Percentiles rank a stretch among this genome's conserved stretches.
These are phyloP conservation scores for Teleiodes luculella DNA, from an alignment of 2,888 invertebrate species.

Conservation along the genomic window DNA sequence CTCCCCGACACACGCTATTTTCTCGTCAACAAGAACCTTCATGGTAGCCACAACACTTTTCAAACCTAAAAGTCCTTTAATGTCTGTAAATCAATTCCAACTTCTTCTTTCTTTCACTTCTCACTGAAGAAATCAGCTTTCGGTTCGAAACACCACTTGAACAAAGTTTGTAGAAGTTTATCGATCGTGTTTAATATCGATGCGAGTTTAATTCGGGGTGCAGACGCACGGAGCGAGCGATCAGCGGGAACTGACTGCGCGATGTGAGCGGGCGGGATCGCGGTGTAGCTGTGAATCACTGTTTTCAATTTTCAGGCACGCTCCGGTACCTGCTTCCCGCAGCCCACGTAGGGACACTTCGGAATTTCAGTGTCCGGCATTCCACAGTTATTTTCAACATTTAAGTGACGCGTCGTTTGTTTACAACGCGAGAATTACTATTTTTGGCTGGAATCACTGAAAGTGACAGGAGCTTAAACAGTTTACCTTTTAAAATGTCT, in stretches of 20 bases:
- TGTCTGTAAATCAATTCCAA: not conserved
- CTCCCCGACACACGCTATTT: conserved; percentile 58
- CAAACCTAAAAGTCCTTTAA: not conserved
- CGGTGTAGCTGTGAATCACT: conserved; percentile 2
- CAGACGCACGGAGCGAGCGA: conserved; percentile 13
- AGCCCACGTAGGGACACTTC: conserved; percentile 16
- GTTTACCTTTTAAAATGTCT: too few relatives aligned
- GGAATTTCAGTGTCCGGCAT: conserved; percentile 71
- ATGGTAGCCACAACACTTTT: conserved; percentile 34
- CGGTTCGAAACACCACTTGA: not conserved
- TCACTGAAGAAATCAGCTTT: not conserved
- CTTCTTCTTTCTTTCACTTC: not conserved
- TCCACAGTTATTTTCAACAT: conserved; percentile 64
- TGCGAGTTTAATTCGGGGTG: conserved; percentile 19
- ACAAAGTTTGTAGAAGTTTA: conserved; percentile 25
- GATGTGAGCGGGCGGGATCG: not conserved
- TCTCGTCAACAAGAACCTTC: conserved; percentile 67
- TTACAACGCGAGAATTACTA: conserved; percentile 51
- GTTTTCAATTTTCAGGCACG: conserved; percentile 4
- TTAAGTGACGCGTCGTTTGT: conserved; percentile 66
- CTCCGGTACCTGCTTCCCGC: conserved; percentile 6
- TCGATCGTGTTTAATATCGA: conserved; percentile 55
- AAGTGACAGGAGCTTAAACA: too few relatives aligned
- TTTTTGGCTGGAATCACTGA: conserved; percentile 40
- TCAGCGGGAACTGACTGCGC: conserved; percentile 26